Base-by-base conservation (phyloP, 1,140 invertebrate species). In the Solenopsis invicta region DNA sequence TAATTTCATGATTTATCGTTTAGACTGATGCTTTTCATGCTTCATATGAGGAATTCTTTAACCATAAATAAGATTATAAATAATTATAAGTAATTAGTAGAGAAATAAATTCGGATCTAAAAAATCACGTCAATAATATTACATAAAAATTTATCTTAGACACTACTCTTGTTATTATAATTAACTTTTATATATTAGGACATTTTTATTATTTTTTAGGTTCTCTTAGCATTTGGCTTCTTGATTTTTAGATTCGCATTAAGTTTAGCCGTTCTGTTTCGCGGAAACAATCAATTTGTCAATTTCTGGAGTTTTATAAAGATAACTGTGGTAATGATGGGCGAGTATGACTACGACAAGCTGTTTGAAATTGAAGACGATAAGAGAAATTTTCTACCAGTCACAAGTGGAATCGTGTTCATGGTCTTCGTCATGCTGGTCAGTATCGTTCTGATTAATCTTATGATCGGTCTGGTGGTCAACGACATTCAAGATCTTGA, bases 401-500 rank as follows among this genome's bases (percentile, higher is more conserved):
- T 93, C 52, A 94, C 96, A 80, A 93, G 95, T 4, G 94, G 96
- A 62, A 84, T 97, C 12, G 95, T 97, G 18, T 97, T 97, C 88
- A 89, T 97, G 3, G 87, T 96, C 45, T 97, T 97, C 86, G 93
- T 96, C 4, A 95, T 97, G 50, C 91, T 97, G 18, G 96, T 96
- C 21, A 96, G 96, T 56, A 96, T 97, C 62, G 96, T 97, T 4
- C 92, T 97, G 67, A 90, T 90, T 24, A 90, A 90, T 64, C 88
- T 90, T 37, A 95, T 97, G 93, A 96, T 97, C 10, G 97, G 96
- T 88, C 94, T 97, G 50, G 96, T 96, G 50, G 96, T 97, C 18
- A 97, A 96, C 87, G 96, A 97, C 88, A 96, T 97, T 34, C 96
- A 96, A 89, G 95, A 96, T 85, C 93, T 97, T 71, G 95, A 96